Base-by-base conservation (phyloP, 2,797 vertebrate genomes). In the Bufotes viridis region DNA sequence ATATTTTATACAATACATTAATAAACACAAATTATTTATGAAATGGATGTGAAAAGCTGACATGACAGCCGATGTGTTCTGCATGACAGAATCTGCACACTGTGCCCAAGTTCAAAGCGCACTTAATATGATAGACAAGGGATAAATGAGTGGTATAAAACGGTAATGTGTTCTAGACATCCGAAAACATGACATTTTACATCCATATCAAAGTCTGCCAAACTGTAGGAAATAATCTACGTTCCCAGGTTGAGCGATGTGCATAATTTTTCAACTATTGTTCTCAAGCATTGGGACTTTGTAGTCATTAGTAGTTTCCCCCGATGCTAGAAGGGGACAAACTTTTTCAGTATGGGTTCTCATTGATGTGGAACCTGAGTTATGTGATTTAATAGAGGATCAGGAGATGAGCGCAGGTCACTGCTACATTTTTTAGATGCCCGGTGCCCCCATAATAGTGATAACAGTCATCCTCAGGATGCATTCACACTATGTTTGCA, bases 1-100 rank as follows among this genome's bases (percentile, higher is more conserved):
- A 82, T 91, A 90, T 91, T 91, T 92, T 90, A 83, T 87, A 91
- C 86, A 82, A 91, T 91, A 93, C 92, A 91, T 90, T 93, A 93
- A 91, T 92, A 91, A 92, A 89, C 91, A 89, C 87, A 87, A 88
- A 90, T 88, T 91, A 87, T 90, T 92, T 92, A 87, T 86, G 55
- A 81, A 90, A 93, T 90, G 82, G 85, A 0, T 0, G 87, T 87
- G 72, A 84, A 90, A 65, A 76, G 20, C 61, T 75, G 76, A 78
- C 74, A 63, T 89, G 92, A 92, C 84, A 89, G 92, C 90, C 89
- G 85, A 92, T 90, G 88, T 84, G 87, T 91, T 90, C 92, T 90
- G 88, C 81, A 84, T 87, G 84, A 87, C 72, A 86, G 74, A 87
- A 83, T 78, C 65, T 70, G 60, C 81, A 78, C 84, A 82, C 79